Evolutionary conservation across 1,140 invertebrate species (phyloP), one percentile per base, ranked within the genome.

Genomic region (Bicyclus anynana): DNA sequence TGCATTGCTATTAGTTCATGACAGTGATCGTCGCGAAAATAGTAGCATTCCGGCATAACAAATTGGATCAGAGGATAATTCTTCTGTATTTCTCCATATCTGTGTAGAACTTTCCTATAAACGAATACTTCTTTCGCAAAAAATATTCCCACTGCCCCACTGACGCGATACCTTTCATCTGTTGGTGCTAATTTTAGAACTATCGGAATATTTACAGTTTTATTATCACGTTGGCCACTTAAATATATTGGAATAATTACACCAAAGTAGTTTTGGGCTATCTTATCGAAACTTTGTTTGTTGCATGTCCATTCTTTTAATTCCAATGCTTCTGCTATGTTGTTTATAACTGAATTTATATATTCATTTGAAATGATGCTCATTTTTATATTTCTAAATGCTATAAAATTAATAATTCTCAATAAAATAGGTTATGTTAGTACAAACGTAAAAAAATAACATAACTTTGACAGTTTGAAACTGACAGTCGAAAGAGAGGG

Each of bases 241-340:
- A 88, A 63, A 35, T 53, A 38, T 16, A 79, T 52, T 10, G 84
- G 84, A 26, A 88, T 57, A 10, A 88, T 54, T 10, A 81, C 51
- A 29, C 84, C 84, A 17, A 88, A 88, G 52, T 82, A 88, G 50
- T 88, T 88, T 62, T 86, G 83, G 5, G 70, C 81, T 7, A 77
- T 71, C 50, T 37, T 61, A 53, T 78, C 60, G 49, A 87, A 84
- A 12, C 56, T 73, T 68, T 62, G 23, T 55, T 62, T 33, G 18
- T 48, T 54, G 52, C 65, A 76, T 14, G 61, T 26, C 59, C 68
- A 82, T 16, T 77, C 60, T 54, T 35, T 51, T 76, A 47, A 48
- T 59, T 57, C 50, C 37, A 60, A 4, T n/a, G 40, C 38, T 14
- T 29, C 13, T 13, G 70, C 65, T 18, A 84, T 50, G 42, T 69